phyloP scores from a whole-genome alignment of 1,140 invertebrate genomes.

The Brachionus angularis region DNA sequence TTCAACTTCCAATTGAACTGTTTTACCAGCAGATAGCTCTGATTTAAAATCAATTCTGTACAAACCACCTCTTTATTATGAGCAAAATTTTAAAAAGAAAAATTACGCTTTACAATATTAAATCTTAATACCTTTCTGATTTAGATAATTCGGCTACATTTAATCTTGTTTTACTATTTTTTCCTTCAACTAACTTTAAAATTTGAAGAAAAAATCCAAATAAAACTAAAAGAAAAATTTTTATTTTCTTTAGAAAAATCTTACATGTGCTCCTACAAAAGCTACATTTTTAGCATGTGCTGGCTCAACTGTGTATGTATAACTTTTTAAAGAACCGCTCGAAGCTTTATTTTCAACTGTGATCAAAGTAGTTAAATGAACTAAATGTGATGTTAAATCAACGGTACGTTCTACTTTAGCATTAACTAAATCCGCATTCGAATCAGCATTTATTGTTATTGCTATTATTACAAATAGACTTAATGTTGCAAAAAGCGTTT shows the following conservation, averaged over 20 bases:
- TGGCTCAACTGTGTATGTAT: constrained; percentile 33
- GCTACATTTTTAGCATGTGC: constrained; percentile 37
- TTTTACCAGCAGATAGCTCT: not conserved
- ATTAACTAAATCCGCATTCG: constrained; percentile 40
- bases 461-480: not conserved
- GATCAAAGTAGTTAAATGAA: not conserved
- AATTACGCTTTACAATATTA: too few species aligned
- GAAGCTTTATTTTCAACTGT: constrained; percentile 40
- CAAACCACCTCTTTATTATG: not conserved
- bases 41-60: constrained; percentile 14
- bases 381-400: constrained; percentile 36
- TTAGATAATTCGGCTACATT: constrained; percentile 22
- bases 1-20: constrained; percentile 17
- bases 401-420: constrained; percentile 30
- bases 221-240: not conserved
- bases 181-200: constrained; percentile 23
- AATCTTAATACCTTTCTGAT: too few species aligned
- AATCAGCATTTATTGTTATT: not conserved
- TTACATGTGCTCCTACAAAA: constrained; percentile 37
- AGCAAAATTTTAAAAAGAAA: too few species aligned
- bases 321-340: constrained; percentile 12
- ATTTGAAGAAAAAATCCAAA: not conserved
- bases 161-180: constrained; percentile 3
- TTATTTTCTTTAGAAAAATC: not conserved
- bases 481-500: not conserved